Conservation (phyloP, 37 sponge, comb jelly and placozoan species). For the Tethya wilhelma region DNA sequence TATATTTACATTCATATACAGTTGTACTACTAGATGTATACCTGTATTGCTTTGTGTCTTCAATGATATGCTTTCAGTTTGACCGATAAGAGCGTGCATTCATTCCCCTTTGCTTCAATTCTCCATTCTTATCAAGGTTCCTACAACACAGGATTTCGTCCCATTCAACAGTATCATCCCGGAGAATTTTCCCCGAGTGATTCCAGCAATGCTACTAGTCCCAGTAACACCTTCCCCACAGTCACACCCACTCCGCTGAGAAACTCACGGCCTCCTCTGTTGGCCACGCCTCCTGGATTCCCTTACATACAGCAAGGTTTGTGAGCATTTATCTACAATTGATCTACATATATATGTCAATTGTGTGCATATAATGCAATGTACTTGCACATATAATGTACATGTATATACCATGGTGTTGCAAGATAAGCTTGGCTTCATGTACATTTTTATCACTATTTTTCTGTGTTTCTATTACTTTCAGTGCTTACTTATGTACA, state of each 20-base stretch:
- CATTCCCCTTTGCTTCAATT: not conserved
- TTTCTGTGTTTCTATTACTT: not conserved
- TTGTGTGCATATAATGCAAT: not conserved
- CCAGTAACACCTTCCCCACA: slow-evolving; percentile 16
- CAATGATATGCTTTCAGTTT: not conserved
- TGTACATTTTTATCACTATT: not conserved
- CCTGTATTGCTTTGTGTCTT: too few species aligned
- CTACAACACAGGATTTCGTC: slow-evolving; percentile 28
- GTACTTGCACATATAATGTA: not conserved
- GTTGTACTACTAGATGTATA: too few species aligned
- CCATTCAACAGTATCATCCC: not conserved
- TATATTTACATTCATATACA: too few species aligned
- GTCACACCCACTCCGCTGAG: slow-evolving; percentile 59
- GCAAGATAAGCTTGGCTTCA: too few species aligned
- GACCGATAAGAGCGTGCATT: not conserved
- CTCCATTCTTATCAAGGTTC: slow-evolving; percentile 3
- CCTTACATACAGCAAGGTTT: slow-evolving; percentile 24
- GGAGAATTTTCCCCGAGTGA: slow-evolving; percentile 13
- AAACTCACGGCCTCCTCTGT: slow-evolving; percentile 50
- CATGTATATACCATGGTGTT: not conserved
- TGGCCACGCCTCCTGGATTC: slow-evolving; percentile 72
- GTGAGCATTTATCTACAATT: not conserved
- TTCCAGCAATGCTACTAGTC: not conserved
- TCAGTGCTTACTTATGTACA: too few species aligned
- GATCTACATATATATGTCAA: not conserved